These are phyloP conservation scores for Scophthalmus maximus DNA, from an alignment of 2,113 vertebrate species.

Conservation along the genomic window DNA sequence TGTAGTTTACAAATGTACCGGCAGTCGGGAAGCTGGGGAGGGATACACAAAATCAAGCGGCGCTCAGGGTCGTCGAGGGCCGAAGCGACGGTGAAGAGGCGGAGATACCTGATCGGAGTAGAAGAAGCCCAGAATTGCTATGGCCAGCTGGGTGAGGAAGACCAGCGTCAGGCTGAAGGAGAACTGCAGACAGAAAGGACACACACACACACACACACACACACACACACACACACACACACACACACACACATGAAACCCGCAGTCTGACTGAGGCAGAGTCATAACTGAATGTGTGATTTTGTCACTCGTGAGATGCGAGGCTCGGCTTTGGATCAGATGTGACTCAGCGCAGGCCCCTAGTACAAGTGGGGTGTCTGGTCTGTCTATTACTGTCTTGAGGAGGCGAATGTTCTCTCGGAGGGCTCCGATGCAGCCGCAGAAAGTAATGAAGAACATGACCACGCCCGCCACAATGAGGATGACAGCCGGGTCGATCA, in stretches of 20 bases:
- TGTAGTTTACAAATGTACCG: conserved; percentile 31
- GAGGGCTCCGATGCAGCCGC: conserved; percentile 83
- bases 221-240: too few species aligned
- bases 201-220: too few species aligned
- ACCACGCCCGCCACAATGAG: conserved; percentile 85
- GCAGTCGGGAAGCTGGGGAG: conserved; percentile 21
- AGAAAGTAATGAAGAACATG: conserved; percentile 88
- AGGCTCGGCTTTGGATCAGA: conserved; percentile 20
- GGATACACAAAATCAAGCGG: conserved; percentile 23
- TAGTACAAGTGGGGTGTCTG: conserved; percentile 34
- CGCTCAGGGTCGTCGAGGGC: conserved; percentile 5
- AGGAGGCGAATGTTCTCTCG: conserved; percentile 84
- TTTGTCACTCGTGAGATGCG: conserved; percentile 26
- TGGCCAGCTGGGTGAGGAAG: conserved; percentile 81
- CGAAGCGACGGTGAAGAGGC: neutral
- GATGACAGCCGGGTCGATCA: conserved; percentile 83
- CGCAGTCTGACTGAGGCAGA: neutral
- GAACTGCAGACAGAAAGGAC: conserved; percentile 71
- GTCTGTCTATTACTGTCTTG: conserved; percentile 78
- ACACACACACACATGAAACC: conserved; percentile 7
- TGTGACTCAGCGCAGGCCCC: neutral
- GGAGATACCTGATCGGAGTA: conserved; percentile 83
- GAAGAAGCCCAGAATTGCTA: conserved; percentile 83
- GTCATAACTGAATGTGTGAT: conserved; percentile 17
- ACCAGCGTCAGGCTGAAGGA: conserved; percentile 82